Conservation (phyloP, 1,140 invertebrate genomes). For the Drosophila lacteicornis region DNA sequence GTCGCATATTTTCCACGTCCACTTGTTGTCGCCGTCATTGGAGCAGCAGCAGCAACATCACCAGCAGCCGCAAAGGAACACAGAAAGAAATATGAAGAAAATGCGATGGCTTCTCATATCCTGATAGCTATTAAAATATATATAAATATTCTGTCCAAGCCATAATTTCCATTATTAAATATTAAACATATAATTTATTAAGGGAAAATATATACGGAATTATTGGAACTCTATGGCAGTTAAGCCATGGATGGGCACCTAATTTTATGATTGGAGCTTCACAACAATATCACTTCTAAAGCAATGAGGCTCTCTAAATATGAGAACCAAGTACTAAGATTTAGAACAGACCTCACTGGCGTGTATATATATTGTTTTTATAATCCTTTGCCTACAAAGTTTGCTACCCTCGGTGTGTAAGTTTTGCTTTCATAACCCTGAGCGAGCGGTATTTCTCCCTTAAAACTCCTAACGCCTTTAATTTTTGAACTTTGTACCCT, state of each 20-base stretch:
- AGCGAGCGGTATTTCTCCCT: no score
- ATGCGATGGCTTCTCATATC: not conserved
- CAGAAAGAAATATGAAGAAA: not conserved
- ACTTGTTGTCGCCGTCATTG: constrained; percentile 67
- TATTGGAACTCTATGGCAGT: no score
- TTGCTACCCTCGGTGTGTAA: no score
- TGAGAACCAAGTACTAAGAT: no score
- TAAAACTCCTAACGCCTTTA: no score
- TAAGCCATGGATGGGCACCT: not conserved
- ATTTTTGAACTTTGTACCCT: not conserved
- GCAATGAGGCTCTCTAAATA: no score
- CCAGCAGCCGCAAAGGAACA: not conserved
- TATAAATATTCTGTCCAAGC: no score
- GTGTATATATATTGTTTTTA: not conserved
- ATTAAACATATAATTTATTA: no score
- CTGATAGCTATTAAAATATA: not conserved
- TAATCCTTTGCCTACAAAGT: not conserved
- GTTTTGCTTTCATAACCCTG: not conserved
- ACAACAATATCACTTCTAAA: no score
- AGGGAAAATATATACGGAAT: no score
- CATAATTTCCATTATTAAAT: no score
- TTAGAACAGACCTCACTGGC: no score
- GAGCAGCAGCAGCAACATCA: constrained; percentile 19
- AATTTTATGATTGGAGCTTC: not conserved
- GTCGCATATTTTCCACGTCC: constrained; percentile 76